Conservation (phyloP, 2,113 vertebrate species). For the Gasterosteus nipponicus region DNA sequence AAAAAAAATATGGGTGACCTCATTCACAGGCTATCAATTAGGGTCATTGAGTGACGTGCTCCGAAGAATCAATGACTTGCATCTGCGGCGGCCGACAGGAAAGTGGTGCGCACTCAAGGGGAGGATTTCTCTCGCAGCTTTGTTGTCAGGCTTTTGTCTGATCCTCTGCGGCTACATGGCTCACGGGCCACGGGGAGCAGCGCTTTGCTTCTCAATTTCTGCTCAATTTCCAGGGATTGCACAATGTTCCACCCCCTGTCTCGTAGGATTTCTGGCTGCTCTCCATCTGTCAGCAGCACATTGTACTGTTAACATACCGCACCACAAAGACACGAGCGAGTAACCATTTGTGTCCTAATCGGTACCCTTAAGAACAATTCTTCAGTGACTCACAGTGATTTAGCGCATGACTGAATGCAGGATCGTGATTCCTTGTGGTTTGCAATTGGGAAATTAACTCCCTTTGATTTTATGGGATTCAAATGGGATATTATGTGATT, state of each 20-base stretch:
- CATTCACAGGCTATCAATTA: constrained; percentile 51
- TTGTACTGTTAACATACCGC: constrained; percentile 40
- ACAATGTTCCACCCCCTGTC: constrained; percentile 74
- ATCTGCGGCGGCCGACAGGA: constrained; percentile 51
- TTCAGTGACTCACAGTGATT: constrained; percentile 24
- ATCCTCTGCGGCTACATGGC: constrained; percentile 56
- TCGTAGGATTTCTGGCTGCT: constrained; percentile 48
- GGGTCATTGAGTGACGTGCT: constrained; percentile 59
- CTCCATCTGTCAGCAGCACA: constrained; percentile 65
- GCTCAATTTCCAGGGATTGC: constrained; percentile 76
- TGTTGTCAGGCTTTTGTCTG: constrained; percentile 57
- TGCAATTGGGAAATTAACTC: not conserved
- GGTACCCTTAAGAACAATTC: constrained; percentile 9
- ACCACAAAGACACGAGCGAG: constrained; percentile 29
- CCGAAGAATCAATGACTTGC: constrained; percentile 46
- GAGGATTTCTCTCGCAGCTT: constrained; percentile 14
- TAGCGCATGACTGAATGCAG: constrained; percentile 19
- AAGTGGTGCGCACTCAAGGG: constrained; percentile 31
- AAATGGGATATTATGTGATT: not conserved
- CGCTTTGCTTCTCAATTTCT: constrained; percentile 72
- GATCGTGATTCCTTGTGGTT: not conserved
- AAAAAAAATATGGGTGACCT: constrained; percentile 43
- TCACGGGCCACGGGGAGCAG: constrained; percentile 51
- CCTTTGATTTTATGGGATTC: not conserved
- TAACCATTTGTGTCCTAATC: constrained; percentile 25